phyloP scores from a whole-genome alignment of 2,888 invertebrate species.

The Polydrusus cervinus region DNA sequence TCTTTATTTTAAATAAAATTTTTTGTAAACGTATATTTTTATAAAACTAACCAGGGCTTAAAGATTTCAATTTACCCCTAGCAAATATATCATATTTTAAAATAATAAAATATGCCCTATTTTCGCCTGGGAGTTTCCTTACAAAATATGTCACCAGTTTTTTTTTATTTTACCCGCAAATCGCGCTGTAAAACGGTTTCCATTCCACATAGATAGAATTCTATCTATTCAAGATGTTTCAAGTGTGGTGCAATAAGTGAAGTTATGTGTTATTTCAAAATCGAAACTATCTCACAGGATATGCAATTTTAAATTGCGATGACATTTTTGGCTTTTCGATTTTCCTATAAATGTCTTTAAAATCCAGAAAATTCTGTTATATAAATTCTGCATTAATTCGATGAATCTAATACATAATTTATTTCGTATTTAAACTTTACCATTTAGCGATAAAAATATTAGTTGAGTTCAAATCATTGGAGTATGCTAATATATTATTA shows the following conservation, averaged over 20 bases:
- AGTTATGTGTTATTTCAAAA: slow-evolving; percentile 16
- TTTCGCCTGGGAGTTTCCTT: background rate
- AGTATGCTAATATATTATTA: no score
- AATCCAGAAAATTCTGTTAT: background rate
- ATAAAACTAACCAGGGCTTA: no score
- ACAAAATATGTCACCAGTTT: background rate
- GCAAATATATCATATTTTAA: no score
- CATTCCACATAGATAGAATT: slow-evolving; percentile 18
- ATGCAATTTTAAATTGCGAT: background rate
- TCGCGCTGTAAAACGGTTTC: background rate
- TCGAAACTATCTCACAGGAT: background rate
- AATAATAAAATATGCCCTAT: no score
- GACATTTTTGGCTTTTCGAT: background rate
- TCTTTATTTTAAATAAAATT: no score
- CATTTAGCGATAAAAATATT: background rate
- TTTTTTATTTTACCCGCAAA: background rate
- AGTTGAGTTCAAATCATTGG: no score
- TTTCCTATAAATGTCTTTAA: background rate
- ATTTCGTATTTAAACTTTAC: background rate
- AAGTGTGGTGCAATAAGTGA: background rate
- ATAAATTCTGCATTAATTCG: background rate
- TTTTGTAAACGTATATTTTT: no score
- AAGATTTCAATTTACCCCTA: no score
- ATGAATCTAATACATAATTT: background rate
- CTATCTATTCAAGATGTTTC: background rate